Conservation (phyloP, 2,888 invertebrate species). For the Conistra vaccinii region DNA sequence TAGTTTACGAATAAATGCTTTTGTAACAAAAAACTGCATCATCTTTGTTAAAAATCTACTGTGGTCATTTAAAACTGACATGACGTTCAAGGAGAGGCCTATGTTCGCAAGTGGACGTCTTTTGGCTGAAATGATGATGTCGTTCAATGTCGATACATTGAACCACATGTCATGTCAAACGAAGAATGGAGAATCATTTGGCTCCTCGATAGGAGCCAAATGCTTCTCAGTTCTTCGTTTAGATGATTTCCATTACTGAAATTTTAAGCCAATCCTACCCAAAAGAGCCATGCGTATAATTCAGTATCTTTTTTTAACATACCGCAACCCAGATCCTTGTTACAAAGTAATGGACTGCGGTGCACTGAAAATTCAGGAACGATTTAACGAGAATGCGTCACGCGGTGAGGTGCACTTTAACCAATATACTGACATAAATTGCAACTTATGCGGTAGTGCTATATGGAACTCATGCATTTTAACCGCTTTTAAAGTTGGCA, state of each 20-base stretch:
- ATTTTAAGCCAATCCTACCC: not conserved
- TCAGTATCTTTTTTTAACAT: conserved; percentile 21
- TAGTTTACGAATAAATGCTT: too few relatives aligned
- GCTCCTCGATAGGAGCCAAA: too few relatives aligned
- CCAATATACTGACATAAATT: conserved; percentile 56
- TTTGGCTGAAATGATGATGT: too few relatives aligned
- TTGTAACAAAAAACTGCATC: too few relatives aligned
- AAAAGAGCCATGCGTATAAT: conserved; percentile 15
- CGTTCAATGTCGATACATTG: too few relatives aligned
- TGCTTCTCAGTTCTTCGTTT: too few relatives aligned
- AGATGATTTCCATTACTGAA: not conserved
- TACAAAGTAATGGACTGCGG: conserved; percentile 60
- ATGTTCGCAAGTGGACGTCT: too few relatives aligned
- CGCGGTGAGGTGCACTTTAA: conserved; percentile 47
- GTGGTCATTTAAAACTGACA: too few relatives aligned
- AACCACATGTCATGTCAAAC: too few relatives aligned
- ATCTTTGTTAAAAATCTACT: too few relatives aligned
- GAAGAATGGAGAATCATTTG: too few relatives aligned
- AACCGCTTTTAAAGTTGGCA: conserved; percentile 49
- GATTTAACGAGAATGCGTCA: conserved; percentile 56
- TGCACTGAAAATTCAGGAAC: conserved; percentile 51
- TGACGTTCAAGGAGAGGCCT: too few relatives aligned
- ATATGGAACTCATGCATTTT: conserved; percentile 35
- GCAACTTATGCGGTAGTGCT: conserved; percentile 33
- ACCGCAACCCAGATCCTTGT: conserved; percentile 38